Base-by-base conservation (phyloP, 35 echinoderm and acorn worm species). In the Acanthaster planci region DNA sequence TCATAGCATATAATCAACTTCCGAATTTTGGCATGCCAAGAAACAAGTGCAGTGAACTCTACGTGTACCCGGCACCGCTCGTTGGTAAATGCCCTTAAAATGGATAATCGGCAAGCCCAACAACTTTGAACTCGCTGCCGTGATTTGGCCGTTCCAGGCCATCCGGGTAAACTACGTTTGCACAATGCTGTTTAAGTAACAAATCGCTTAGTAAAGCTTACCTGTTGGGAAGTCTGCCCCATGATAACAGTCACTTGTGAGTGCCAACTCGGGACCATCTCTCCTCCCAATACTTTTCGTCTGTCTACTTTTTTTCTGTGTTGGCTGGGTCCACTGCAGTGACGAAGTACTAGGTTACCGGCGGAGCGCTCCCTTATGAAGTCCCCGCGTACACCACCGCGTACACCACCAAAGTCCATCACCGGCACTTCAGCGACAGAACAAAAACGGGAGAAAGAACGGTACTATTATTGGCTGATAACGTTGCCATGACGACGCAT, bases 401-500 rank as follows among this genome's bases (percentile, higher is more conserved):
- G 64, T 26, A 72, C 34, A 72, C 64, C 64, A 72, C 26, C 64
- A 72, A 72, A 72, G 64, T 72, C 64, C 64, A 72, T 72, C 64
- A 72, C 64, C 23, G 64, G 34, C 64, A 27, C 64, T 72, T 72
- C 7, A 72, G 19, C 64, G 34, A 72, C 64, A 29, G 30, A 72
- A 72, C 64, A 35, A 72, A 72, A 72, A 3, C 10, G 64, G 34
- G 34, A 72, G 30, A 29, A 72, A 30, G 64, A 72, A 72, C 64
- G 26, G 19, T 34, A 72, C 14, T 21, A 72, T 72, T 72, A 72
- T 21, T 72, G 64, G 64, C 23, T 26, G 64, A 72, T 72, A 72
- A 72, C 19, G 64, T 72, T 72, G 64, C 64, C 64, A 72, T 72
- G 34, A 72, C 64, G 64, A 72, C 64, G 64, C 64, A 72, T 72